Evolutionary conservation across 2,888 invertebrate species (phyloP).

Genomic region (Synergus japonicus): DNA sequence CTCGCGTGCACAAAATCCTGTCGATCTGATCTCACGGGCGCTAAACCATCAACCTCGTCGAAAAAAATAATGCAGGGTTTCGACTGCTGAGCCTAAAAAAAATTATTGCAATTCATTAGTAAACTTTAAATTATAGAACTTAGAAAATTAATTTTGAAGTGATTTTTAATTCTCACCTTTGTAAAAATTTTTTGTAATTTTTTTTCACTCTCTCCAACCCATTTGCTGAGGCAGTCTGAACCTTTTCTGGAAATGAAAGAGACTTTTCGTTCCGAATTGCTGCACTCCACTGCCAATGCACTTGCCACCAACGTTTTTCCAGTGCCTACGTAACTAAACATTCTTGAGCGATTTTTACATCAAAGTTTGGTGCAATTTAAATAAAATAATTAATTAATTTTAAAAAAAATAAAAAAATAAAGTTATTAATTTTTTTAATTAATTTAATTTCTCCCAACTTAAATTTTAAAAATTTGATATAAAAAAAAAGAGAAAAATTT

Average conservation of each 20-base stretch:
- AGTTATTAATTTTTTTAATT: too few species aligned
- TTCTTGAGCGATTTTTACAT: conserved; percentile 5
- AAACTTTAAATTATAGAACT: too few species aligned
- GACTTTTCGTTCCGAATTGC: conserved; percentile 86
- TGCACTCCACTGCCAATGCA: conserved; percentile 92
- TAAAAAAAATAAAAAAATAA: too few species aligned
- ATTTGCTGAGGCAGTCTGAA: conserved; percentile 94
- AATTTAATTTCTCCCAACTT: background rate
- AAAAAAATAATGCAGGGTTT: conserved; percentile 95
- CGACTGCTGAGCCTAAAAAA: conserved; percentile 86
- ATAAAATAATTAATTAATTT: background rate
- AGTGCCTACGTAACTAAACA: conserved; percentile 81
- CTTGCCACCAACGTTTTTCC: conserved; percentile 94
- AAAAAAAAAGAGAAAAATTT: background rate
- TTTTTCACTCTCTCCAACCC: conserved; percentile 96
- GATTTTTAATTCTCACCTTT: conserved; percentile 78
- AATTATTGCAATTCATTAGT: too few species aligned
- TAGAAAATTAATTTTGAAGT: too few species aligned
- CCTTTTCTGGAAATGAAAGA: conserved; percentile 96
- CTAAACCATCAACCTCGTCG: conserved; percentile 94
- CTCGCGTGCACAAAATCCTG: conserved; percentile 95
- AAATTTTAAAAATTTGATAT: background rate
- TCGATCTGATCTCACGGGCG: conserved; percentile 91
- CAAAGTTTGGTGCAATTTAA: background rate
- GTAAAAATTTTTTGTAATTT: conserved; percentile 91